Conservation (phyloP, 2,797 vertebrate genomes). For the Limosa lapponica region DNA sequence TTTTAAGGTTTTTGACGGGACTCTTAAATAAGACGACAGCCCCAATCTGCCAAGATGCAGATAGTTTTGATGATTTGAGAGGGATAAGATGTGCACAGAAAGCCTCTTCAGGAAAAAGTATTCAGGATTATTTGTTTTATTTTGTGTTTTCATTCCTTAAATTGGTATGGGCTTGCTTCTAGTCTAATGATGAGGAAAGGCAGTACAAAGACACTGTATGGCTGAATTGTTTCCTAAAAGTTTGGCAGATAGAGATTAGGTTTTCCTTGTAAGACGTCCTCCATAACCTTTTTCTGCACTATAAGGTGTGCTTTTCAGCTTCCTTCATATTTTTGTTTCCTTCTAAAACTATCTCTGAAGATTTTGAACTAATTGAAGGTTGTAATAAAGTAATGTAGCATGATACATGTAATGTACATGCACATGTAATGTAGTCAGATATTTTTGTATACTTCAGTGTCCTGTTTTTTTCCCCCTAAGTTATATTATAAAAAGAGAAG, state of each 20-base stretch:
- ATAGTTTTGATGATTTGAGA: not conserved
- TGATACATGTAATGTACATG: no score
- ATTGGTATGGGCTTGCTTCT: not conserved
- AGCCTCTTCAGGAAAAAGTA: not conserved
- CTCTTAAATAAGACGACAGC: not conserved
- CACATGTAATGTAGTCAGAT: accelerated
- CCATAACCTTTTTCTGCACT: not conserved
- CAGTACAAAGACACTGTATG: not conserved
- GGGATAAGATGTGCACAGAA: not conserved
- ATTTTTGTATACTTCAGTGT: not conserved
- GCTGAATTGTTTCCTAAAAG: not conserved
- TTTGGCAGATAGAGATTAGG: not conserved
- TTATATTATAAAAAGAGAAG: not conserved
- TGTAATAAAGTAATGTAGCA: not conserved
- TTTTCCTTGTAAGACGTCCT: not conserved
- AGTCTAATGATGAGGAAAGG: not conserved
- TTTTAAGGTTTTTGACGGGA: not conserved
- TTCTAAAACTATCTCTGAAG: not conserved
- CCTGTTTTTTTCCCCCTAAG: accelerated
- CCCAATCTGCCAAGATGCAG: not conserved
- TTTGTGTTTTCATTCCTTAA: not conserved
- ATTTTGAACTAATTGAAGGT: not conserved
- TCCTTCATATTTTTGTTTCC: not conserved
- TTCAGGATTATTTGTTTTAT: not conserved
- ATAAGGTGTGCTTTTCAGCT: not conserved